Evolutionary conservation across 2,888 invertebrate species (phyloP).

Genomic region (Serrognathus titanus): DNA sequence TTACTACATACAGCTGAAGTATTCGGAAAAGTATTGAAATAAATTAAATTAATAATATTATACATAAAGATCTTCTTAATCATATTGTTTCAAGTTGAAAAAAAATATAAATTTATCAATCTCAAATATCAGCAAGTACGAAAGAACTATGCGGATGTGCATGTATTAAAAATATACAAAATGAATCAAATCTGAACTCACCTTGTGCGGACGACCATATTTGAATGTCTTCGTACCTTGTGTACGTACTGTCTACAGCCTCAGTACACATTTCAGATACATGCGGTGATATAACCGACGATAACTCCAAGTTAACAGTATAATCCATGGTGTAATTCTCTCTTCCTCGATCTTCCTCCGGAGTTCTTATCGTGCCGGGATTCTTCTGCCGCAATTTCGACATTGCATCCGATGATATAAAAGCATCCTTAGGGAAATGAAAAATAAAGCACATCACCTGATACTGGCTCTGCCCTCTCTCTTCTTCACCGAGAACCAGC

Average conservation of each 20-base stretch:
- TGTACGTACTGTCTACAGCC: constrained; percentile 73
- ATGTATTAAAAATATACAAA: too few relatives aligned
- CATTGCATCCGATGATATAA: constrained; percentile 96
- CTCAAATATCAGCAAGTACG: too few relatives aligned
- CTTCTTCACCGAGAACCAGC: constrained; percentile 86
- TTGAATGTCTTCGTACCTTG: constrained; percentile 73
- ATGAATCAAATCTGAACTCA: constrained; percentile 39
- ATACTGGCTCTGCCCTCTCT: constrained; percentile 82
- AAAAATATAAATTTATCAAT: too few relatives aligned
- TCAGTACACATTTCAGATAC: constrained; percentile 73
- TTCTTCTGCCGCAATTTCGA: constrained; percentile 84
- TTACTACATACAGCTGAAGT: too few relatives aligned
- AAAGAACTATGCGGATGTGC: too few relatives aligned
- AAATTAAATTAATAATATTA: too few relatives aligned
- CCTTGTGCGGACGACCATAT: constrained; percentile 77
- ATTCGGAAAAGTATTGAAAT: too few relatives aligned
- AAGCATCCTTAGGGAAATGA: constrained; percentile 86
- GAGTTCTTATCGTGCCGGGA: constrained; percentile 64
- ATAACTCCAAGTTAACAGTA: constrained; percentile 67
- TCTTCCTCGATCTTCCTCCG: constrained; percentile 86
- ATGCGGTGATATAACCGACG: constrained; percentile 69
- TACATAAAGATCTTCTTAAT: too few relatives aligned
- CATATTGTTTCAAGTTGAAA: too few relatives aligned
- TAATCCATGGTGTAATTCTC: constrained; percentile 82
- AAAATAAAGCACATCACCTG: constrained; percentile 90